Evolutionary conservation across 2,113 vertebrate species (phyloP).

Genomic region (Todiramphus saurophagus): DNA sequence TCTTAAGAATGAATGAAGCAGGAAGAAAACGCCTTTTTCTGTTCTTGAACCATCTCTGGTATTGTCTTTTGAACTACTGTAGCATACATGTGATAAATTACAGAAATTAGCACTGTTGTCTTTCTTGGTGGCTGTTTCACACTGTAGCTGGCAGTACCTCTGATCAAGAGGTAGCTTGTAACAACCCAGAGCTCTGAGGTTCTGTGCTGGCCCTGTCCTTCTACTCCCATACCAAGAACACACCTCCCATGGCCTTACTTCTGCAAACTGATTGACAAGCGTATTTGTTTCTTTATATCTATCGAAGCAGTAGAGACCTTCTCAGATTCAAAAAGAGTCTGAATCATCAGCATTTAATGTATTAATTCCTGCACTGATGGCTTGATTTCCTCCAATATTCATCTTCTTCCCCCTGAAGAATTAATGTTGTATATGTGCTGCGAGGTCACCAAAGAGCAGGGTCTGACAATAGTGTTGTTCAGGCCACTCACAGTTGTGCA

Average conservation of each 20-base stretch:
- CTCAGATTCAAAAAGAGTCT: neutral
- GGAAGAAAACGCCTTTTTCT: neutral
- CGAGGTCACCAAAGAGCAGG: neutral
- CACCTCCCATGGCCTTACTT: neutral
- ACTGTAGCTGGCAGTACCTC: neutral
- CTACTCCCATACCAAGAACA: neutral
- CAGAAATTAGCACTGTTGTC: neutral
- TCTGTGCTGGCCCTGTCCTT: neutral
- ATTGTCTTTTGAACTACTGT: neutral
- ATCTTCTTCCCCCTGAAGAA: neutral
- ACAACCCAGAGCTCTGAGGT: neutral
- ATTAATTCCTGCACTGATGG: neutral
- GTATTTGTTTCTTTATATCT: neutral
- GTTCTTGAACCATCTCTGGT: neutral
- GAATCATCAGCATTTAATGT: neutral
- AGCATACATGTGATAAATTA: neutral
- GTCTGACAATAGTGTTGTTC: neutral
- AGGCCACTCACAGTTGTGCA: neutral
- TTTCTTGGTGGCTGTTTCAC: neutral
- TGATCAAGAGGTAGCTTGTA: neutral
- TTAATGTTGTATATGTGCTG: neutral
- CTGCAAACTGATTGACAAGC: neutral
- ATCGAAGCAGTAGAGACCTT: neutral
- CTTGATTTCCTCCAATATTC: neutral
- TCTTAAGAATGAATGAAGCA: neutral